Conservation (phyloP, 2,888 invertebrate genomes). For the Yponomeuta malinellus region DNA sequence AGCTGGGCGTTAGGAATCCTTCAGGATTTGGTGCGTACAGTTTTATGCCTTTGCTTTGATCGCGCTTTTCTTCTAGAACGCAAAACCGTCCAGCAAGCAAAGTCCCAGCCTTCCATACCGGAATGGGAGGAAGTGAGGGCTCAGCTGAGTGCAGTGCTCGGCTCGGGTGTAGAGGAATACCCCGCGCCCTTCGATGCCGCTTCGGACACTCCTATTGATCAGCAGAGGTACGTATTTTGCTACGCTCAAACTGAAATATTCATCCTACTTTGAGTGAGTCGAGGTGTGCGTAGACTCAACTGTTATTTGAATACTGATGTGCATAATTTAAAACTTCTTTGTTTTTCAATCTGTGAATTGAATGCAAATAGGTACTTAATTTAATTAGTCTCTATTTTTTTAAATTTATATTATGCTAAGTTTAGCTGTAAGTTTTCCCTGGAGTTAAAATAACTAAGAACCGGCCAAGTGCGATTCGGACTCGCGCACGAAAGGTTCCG, state of each 20-base stretch:
- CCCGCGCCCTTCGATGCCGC: conserved; percentile 91
- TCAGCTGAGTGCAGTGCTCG: conserved; percentile 77
- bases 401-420: no score
- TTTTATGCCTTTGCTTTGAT: neutral
- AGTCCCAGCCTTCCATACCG: conserved; percentile 23
- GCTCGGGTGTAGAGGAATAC: conserved; percentile 70
- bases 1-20: no score
- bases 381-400: no score
- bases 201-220: conserved; percentile 87
- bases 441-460: no score
- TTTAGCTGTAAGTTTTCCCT: no score
- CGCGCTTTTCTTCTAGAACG: neutral
- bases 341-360: neutral
- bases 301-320: no score
- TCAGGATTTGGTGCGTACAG: no score
- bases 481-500: no score
- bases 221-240: conserved; percentile 82
- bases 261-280: no score
- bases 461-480: no score
- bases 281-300: no score
- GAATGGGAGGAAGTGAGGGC: conserved; percentile 80
- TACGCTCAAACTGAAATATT: neutral
- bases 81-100: neutral
- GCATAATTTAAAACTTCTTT: no score
- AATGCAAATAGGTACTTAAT: neutral